A percentile compares a stretch with the other conserved stretches of the same genome.
These are phyloP conservation scores for Triplophysa dalaica DNA, from an alignment of 2,113 vertebrate genomes.

Conservation along the genomic window DNA sequence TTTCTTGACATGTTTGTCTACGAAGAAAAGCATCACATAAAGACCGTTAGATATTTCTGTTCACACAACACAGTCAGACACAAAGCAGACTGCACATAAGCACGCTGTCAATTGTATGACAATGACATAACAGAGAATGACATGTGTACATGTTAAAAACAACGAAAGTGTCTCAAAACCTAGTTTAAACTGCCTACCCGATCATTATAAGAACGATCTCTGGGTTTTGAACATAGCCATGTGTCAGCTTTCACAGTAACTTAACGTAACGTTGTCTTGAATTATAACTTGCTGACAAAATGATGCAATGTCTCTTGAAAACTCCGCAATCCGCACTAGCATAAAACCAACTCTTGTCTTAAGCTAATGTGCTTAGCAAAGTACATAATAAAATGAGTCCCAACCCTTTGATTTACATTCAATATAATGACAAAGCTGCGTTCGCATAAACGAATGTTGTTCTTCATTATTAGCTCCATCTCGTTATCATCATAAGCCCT, in stretches of 20 bases:
- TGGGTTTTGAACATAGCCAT: neutral
- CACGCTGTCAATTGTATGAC: neutral
- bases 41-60: neutral
- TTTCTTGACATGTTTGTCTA: constrained; percentile 80
- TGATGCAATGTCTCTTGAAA: constrained; percentile 8
- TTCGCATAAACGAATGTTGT: neutral
- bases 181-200: neutral
- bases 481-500: neutral
- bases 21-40: neutral
- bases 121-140: neutral
- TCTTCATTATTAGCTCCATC: neutral
- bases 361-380: neutral
- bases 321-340: neutral
- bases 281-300: neutral
- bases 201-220: neutral
- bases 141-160: neutral
- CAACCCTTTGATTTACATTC: neutral
- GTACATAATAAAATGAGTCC: neutral
- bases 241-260: neutral
- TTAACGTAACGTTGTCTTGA: too few species aligned
- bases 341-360: neutral
- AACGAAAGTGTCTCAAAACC: neutral
- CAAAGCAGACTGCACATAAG: neutral
- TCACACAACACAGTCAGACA: neutral
- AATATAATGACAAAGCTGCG: neutral